phyloP scores from a whole-genome alignment of 2,113 vertebrate species.

The Paratilapia polleni region DNA sequence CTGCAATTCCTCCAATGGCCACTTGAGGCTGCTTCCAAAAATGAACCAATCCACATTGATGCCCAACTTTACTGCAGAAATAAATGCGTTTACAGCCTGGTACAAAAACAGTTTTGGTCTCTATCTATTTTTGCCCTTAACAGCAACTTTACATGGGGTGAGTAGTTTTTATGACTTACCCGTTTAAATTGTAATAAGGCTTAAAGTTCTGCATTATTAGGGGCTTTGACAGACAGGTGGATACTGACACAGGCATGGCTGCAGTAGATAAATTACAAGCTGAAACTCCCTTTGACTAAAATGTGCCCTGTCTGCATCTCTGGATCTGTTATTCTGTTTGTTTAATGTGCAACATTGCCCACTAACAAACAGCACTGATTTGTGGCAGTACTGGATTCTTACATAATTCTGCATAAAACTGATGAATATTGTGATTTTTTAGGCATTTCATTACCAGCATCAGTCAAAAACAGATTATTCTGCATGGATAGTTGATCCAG shows the following conservation, averaged over 20 bases:
- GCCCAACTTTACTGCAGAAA: not conserved
- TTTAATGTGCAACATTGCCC: not conserved
- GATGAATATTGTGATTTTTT: not conserved
- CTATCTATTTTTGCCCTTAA: not conserved
- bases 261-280: not conserved
- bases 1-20: not conserved
- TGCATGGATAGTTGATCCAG: not conserved
- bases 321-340: not conserved
- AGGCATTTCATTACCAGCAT: not conserved
- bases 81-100: fast-evolving
- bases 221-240: not conserved
- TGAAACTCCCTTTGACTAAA: not conserved
- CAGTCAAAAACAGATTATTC: not conserved
- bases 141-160: not conserved
- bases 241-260: not conserved
- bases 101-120: not conserved
- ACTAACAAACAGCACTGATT: not conserved
- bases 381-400: not conserved
- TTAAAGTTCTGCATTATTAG: not conserved
- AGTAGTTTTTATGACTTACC: not conserved
- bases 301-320: not conserved
- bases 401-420: not conserved
- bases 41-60: not conserved
- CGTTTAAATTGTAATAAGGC: not conserved
- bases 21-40: not conserved